phyloP scores from a whole-genome alignment of 2,797 vertebrate species.

The Schizopygopsis pylzovi region DNA sequence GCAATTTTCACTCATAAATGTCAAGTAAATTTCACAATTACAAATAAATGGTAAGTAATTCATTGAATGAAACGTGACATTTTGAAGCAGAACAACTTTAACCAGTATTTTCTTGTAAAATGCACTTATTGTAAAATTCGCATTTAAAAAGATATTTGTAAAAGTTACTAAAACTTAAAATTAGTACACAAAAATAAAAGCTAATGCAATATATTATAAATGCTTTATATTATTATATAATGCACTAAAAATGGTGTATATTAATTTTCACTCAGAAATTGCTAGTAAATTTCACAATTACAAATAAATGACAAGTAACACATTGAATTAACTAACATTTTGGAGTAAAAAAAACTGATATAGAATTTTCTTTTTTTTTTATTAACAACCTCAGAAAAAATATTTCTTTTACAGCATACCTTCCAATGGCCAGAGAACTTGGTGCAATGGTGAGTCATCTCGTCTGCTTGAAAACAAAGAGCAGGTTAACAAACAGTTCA shows the following conservation, averaged over 20 bases:
- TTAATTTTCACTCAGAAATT: no score
- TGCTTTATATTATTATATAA: no score
- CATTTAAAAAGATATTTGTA: no score
- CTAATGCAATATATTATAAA: no score
- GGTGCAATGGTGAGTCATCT: constrained; percentile 89
- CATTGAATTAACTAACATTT: neutral
- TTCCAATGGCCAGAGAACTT: constrained; percentile 93
- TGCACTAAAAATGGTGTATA: no score
- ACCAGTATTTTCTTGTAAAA: no score
- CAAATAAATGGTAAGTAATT: neutral
- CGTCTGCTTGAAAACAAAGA: constrained; percentile 64
- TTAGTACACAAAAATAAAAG: no score
- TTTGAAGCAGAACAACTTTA: neutral
- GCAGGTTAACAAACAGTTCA: constrained; percentile 18
- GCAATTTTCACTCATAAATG: neutral
- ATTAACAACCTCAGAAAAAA: neutral
- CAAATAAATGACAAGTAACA: no score
- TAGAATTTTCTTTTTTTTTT: neutral
- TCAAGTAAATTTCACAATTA: neutral
- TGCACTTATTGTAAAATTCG: no score
- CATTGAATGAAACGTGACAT: neutral
- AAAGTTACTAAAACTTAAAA: no score
- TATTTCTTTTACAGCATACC: constrained; percentile 74
- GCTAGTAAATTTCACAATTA: neutral
- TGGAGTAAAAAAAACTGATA: neutral